Conservation (phyloP, 2,797 vertebrate genomes). For the Parauchenoglanis ngamensis region DNA sequence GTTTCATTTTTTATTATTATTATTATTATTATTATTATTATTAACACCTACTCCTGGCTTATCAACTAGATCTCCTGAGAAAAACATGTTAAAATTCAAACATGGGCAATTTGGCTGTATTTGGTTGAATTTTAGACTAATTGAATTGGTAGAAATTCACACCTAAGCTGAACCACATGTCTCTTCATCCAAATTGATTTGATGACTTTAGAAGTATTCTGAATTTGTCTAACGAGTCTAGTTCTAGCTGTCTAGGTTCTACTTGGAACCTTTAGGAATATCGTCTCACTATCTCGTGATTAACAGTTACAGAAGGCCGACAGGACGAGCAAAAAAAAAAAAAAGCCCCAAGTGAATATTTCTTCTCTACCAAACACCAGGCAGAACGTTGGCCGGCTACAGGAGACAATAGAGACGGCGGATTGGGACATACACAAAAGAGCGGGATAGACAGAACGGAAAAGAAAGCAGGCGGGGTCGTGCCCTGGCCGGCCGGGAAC, state of each 20-base stretch:
- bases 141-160: background rate
- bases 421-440: conserved; percentile 38
- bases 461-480: conserved; percentile 37
- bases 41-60: background rate
- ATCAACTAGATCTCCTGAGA: background rate
- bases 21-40: background rate
- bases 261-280: background rate
- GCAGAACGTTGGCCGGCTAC: conserved; percentile 16
- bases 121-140: background rate
- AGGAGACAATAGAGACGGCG: conserved; percentile 43
- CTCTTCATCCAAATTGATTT: background rate
- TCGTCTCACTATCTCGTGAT: background rate
- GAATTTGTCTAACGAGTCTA: background rate
- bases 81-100: background rate
- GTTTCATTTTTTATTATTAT: background rate
- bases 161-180: background rate
- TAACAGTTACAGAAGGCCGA: background rate
- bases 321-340: background rate
- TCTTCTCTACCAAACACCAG: conserved; percentile 34
- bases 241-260: too few relatives aligned
- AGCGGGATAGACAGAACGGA: conserved; percentile 31
- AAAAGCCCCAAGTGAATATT: background rate
- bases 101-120: background rate
- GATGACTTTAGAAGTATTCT: background rate
- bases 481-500: conserved; percentile 38